A percentile compares a stretch with the other conserved stretches of the same genome.
These are phyloP conservation scores for Apteryx owenii DNA, from an alignment of 2,113 vertebrate species.

Conservation along the genomic window DNA sequence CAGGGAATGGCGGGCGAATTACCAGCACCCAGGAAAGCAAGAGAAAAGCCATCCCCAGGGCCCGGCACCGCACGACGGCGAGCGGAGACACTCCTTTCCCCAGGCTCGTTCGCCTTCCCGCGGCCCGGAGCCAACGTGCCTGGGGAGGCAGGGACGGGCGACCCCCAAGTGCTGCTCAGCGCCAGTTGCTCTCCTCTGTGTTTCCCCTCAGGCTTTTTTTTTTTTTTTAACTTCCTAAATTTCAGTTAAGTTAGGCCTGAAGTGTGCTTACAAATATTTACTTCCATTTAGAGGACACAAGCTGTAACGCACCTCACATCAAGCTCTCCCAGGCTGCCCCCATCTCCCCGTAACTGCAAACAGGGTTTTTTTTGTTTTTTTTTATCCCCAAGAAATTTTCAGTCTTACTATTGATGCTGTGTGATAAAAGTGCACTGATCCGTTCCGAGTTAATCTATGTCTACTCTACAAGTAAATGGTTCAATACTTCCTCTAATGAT, in stretches of 20 bases:
- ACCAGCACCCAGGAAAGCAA: neutral
- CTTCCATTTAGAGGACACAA: neutral
- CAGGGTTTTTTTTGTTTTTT: neutral
- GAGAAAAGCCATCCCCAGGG: too few species aligned
- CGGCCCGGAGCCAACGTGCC: too few species aligned
- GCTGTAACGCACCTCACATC: neutral
- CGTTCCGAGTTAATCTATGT: constrained; percentile 52
- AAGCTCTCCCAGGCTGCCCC: neutral
- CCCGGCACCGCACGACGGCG: too few species aligned
- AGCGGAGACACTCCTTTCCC: too few species aligned
- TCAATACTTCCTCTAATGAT: constrained; percentile 66
- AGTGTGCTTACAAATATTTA: neutral
- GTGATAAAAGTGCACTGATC: neutral
- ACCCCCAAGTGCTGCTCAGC: fast-evolving
- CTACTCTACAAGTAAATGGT: constrained; percentile 67
- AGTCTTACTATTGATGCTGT: neutral
- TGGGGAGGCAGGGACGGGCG: too few species aligned
- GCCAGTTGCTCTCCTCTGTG: neutral
- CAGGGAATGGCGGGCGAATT: neutral
- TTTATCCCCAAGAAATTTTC: constrained; percentile 23
- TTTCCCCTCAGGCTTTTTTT: too few species aligned
- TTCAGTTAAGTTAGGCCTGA: neutral
- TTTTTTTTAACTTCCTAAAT: neutral
- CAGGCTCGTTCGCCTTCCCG: too few species aligned
- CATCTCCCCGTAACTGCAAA: neutral